Percentiles rank a stretch among this genome's conserved stretches.
Evolutionary conservation across 2,888 invertebrate genomes (phyloP).

Genomic region (Oscheius sp.): DNA sequence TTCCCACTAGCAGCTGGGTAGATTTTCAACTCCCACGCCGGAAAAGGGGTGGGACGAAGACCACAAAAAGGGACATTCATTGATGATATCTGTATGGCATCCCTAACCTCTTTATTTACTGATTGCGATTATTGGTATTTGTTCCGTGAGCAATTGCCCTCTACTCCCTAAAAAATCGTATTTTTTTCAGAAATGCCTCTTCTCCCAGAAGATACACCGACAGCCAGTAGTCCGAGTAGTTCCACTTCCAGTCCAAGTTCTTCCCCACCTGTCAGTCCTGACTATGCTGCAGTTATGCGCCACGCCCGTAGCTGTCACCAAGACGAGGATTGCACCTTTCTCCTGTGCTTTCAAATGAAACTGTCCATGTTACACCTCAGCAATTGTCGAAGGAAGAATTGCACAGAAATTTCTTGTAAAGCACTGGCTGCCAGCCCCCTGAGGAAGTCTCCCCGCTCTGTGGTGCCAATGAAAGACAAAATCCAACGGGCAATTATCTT

Average conservation of each 20-base stretch:
- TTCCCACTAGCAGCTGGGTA: too few species aligned
- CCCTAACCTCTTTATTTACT: background rate
- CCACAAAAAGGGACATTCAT: too few species aligned
- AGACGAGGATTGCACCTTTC: constrained; percentile 3
- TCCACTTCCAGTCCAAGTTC: background rate
- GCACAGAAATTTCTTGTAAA: background rate
- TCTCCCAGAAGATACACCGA: background rate
- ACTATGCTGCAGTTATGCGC: background rate
- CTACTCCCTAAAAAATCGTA: too few species aligned
- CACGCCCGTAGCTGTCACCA: background rate
- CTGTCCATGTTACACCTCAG: constrained; percentile 1
- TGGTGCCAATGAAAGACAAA: background rate
- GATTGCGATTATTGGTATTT: background rate
- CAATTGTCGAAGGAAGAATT: background rate
- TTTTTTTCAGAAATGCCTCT: background rate
- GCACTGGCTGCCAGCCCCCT: background rate
- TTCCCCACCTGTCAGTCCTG: background rate
- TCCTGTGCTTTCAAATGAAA: background rate
- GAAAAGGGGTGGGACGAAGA: too few species aligned
- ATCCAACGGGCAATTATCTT: background rate
- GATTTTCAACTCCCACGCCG: too few species aligned
- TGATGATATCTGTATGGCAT: too few species aligned
- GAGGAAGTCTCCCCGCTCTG: background rate
- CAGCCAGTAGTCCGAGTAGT: too few species aligned
- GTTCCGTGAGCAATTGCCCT: too few species aligned